Percentiles rank a stretch among this genome's conserved stretches.
Evolutionary conservation across 2,888 invertebrate species (phyloP).

Genomic region (Eristalis pertinax): DNA sequence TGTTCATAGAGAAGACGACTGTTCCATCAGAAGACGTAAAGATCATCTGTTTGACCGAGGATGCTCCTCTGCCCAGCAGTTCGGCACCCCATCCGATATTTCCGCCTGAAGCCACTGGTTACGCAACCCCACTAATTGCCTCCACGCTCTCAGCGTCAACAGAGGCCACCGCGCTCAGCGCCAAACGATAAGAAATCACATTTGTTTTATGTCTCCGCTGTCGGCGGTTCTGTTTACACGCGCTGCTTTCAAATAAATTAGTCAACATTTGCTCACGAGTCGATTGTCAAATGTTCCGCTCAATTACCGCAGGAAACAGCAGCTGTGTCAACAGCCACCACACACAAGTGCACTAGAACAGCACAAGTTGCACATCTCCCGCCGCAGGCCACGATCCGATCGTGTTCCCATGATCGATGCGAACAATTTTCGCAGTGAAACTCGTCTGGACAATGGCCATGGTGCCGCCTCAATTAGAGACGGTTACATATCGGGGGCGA

Average conservation of each 20-base stretch:
- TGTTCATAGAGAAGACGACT: too few relatives aligned
- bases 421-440: neutral
- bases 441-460: neutral
- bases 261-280: conserved; percentile 1
- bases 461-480: conserved; percentile 46
- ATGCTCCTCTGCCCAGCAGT: too few relatives aligned
- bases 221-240: neutral
- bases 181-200: neutral
- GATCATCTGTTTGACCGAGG: too few relatives aligned
- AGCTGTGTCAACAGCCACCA: conserved; percentile 28
- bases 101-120: neutral
- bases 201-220: neutral
- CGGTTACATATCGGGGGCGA: conserved; percentile 33
- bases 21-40: too few relatives aligned
- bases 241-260: conserved; percentile 3
- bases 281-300: conserved; percentile 6
- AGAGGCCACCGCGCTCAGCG: neutral
- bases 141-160: neutral
- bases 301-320: conserved; percentile 3
- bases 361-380: neutral
- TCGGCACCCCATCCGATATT: too few relatives aligned
- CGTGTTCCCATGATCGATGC: neutral
- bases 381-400: neutral
- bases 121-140: neutral
- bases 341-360: conserved; percentile 4